These are phyloP conservation scores for Carollia perspicillata DNA, from an alignment of 2,113 vertebrate species.

Conservation along the genomic window DNA sequence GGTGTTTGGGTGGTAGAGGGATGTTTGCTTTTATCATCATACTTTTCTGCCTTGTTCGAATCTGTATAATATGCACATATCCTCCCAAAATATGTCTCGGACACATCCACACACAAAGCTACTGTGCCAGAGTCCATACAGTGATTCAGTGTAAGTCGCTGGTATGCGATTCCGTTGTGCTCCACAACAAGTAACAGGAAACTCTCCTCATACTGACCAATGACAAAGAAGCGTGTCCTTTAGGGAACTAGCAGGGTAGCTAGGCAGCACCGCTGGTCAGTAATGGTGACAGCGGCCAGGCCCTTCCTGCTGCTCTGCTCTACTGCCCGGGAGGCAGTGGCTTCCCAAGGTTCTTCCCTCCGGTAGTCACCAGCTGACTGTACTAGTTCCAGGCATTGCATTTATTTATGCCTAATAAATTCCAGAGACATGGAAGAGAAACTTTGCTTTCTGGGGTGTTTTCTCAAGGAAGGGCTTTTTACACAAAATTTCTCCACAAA, in stretches of 20 bases:
- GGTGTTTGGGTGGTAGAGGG: background rate
- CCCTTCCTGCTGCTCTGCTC: accelerated
- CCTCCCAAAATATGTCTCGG: background rate
- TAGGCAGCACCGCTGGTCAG: too few species aligned
- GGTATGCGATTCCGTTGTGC: background rate
- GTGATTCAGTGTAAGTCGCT: background rate
- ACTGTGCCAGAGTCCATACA: background rate
- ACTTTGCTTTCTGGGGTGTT: background rate
- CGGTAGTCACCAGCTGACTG: background rate
- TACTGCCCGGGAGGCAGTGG: background rate
- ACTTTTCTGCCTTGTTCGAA: background rate
- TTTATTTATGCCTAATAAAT: background rate
- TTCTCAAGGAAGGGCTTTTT: background rate
- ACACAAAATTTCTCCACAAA: background rate
- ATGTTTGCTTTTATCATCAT: background rate
- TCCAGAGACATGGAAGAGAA: background rate
- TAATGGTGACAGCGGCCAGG: background rate
- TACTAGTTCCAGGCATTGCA: background rate
- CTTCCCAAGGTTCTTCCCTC: background rate
- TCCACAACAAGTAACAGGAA: background rate
- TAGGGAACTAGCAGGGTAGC: background rate
- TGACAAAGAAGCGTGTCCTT: background rate
- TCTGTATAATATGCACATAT: background rate
- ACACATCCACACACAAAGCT: background rate
- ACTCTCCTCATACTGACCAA: background rate